These are phyloP conservation scores for Agonum fuliginosum DNA, from an alignment of 2,888 invertebrate genomes.

Conservation along the genomic window DNA sequence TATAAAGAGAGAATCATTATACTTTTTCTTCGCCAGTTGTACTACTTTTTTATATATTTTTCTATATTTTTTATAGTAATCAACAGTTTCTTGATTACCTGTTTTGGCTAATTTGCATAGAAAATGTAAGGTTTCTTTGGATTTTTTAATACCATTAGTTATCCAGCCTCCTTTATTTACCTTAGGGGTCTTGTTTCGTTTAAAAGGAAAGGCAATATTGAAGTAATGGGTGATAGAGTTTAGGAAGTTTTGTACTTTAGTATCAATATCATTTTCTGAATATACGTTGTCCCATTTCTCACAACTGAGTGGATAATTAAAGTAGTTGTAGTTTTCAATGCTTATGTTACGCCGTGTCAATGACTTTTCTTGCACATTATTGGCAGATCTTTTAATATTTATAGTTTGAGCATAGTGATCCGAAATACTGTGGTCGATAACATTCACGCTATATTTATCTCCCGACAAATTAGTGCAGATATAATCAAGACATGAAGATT, in stretches of 20 bases:
- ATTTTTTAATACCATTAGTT: neutral
- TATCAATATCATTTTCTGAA: neutral
- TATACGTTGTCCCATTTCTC: neutral
- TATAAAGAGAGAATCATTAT: too few species aligned
- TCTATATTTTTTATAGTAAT: neutral
- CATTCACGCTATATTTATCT: neutral
- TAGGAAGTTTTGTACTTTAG: neutral
- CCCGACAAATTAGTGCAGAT: neutral
- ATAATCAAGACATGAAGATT: neutral
- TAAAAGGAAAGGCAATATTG: neutral
- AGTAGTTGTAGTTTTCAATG: neutral
- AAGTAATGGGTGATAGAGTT: neutral
- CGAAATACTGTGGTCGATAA: neutral
- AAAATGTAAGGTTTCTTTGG: neutral
- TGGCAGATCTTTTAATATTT: neutral
- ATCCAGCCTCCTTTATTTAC: neutral
- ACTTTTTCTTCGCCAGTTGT: neutral
- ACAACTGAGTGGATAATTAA: neutral
- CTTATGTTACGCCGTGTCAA: neutral
- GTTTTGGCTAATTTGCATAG: neutral
- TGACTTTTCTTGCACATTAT: neutral
- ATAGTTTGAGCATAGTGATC: neutral
- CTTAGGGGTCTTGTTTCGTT: neutral
- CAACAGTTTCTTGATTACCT: neutral
- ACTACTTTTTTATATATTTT: neutral